These are phyloP conservation scores for Pluvianellus socialis DNA, from an alignment of 2,113 vertebrate species.

Conservation along the genomic window DNA sequence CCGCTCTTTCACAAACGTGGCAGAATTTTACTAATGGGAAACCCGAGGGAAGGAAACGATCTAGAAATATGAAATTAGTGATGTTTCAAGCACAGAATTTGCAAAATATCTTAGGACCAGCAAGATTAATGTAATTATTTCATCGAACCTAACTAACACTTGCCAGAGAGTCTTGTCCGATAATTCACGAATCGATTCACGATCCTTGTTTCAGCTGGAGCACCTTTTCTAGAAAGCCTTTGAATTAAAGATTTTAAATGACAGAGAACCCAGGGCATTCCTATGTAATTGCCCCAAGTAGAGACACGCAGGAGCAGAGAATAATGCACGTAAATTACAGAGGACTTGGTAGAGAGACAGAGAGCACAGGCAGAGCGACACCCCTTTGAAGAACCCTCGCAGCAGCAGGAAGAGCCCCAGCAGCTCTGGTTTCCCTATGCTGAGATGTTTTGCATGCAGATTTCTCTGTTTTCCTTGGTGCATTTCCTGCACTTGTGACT, in stretches of 20 bases:
- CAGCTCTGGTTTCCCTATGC: neutral
- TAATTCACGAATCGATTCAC: neutral
- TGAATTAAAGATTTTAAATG: neutral
- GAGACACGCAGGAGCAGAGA: neutral
- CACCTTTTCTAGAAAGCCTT: neutral
- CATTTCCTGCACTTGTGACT: neutral
- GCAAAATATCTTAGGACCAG: neutral
- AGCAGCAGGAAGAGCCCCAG: neutral
- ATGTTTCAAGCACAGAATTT: neutral
- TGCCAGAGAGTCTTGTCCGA: neutral
- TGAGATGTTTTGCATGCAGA: accelerated
- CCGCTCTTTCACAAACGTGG: neutral
- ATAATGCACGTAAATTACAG: neutral
- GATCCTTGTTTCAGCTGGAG: neutral
- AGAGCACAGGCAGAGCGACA: neutral
- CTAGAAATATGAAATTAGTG: neutral
- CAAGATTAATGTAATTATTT: neutral
- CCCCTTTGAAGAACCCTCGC: neutral
- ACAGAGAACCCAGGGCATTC: neutral
- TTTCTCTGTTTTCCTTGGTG: neutral
- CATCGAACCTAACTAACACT: neutral
- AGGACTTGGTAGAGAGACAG: neutral
- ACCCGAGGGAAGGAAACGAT: neutral
- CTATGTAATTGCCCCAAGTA: neutral
- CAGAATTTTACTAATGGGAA: neutral